phyloP scores from a whole-genome alignment of 92 coral and sea anemone genomes.

The Montipora capitata region DNA sequence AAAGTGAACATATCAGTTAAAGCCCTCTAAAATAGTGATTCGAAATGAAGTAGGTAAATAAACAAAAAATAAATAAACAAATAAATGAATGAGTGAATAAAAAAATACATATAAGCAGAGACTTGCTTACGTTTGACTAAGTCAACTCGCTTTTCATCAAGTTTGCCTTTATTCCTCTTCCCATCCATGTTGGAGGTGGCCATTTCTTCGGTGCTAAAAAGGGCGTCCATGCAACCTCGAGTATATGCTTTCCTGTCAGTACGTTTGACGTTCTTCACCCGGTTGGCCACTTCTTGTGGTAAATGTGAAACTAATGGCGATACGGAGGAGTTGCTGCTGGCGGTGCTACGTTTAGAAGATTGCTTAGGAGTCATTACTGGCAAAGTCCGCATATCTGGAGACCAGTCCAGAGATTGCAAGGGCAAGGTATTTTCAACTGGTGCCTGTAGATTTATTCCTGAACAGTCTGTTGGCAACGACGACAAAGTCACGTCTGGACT shows the following conservation, averaged over 20 bases:
- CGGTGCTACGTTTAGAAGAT: slow-evolving; percentile 19
- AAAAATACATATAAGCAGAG: background rate
- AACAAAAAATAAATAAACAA: background rate
- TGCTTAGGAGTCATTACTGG: slow-evolving; percentile 25
- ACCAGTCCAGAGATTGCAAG: slow-evolving; percentile 31
- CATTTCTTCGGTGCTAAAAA: slow-evolving; percentile 23
- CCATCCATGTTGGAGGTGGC: slow-evolving; percentile 30
- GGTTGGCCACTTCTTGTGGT: slow-evolving; percentile 24
- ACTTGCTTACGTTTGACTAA: background rate
- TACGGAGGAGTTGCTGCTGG: slow-evolving; percentile 27
- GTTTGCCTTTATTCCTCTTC: slow-evolving; percentile 28
- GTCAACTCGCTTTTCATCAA: background rate
- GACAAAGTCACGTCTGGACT: slow-evolving; percentile 29
- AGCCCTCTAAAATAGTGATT: background rate
- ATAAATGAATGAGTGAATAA: background rate
- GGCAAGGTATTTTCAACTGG: slow-evolving; percentile 10
- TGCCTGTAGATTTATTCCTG: slow-evolving; percentile 20
- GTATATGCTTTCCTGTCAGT: slow-evolving; percentile 16
- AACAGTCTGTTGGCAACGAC: slow-evolving; percentile 24
- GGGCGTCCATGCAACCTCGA: slow-evolving; percentile 28
- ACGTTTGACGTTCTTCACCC: slow-evolving; percentile 17
- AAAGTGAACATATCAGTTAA: background rate
- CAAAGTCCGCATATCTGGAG: slow-evolving; percentile 8
- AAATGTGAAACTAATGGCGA: slow-evolving; percentile 21
- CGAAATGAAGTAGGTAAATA: background rate